Evolutionary conservation across 2,888 invertebrate genomes (phyloP).

Genomic region (Calliopum simillimum): DNA sequence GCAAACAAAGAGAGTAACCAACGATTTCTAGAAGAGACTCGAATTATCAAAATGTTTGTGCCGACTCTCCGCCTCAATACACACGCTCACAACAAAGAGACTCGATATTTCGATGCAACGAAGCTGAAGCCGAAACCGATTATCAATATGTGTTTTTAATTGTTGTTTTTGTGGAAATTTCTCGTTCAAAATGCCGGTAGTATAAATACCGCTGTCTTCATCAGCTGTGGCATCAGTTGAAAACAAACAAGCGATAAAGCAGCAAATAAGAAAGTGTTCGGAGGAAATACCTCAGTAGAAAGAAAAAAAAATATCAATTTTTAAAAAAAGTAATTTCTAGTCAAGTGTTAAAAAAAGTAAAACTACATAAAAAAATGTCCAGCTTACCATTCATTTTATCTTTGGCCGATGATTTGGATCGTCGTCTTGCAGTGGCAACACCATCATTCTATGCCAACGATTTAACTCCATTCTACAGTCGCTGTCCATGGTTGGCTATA

Average conservation of each 20-base stretch:
- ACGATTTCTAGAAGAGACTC: no score
- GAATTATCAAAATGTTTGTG: no score
- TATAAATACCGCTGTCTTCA: conserved; percentile 37
- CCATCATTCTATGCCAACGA: conserved; percentile 41
- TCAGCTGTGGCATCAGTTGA: conserved; percentile 35
- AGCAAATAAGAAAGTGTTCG: neutral
- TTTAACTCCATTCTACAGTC: conserved; percentile 15
- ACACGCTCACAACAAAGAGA: no score
- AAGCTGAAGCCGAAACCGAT: no score
- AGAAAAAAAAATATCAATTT: neutral
- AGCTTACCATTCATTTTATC: conserved; percentile 59
- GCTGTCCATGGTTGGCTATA: conserved; percentile 31
- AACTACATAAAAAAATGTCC: no score
- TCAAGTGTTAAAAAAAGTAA: neutral
- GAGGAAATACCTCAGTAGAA: conserved; percentile 12
- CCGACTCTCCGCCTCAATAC: no score
- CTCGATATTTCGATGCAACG: no score
- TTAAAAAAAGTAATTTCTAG: neutral
- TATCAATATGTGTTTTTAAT: no score
- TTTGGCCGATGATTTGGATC: conserved; percentile 58
- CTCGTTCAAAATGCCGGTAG: neutral
- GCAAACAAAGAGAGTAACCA: no score
- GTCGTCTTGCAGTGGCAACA: conserved; percentile 31
- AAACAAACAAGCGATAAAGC: conserved; percentile 31
- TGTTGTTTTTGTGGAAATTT: neutral